phyloP scores from a whole-genome alignment of 2,113 vertebrate genomes.

The Campylomormyrus numenius region DNA sequence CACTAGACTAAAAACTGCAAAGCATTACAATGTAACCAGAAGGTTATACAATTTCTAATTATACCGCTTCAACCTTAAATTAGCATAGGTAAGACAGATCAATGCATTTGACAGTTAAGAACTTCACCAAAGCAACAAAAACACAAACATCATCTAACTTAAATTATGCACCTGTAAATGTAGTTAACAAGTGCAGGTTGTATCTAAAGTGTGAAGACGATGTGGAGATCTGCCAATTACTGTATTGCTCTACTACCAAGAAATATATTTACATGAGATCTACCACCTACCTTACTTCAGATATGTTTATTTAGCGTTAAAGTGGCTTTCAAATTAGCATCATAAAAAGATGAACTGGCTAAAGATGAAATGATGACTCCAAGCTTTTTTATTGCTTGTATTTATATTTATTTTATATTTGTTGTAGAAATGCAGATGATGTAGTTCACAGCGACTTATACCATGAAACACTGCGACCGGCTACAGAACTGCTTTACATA shows the following conservation, averaged over 20 bases:
- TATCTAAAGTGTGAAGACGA: background rate
- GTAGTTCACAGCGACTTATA: background rate
- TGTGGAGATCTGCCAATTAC: conserved; percentile 6
- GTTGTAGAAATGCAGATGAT: background rate
- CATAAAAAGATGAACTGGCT: background rate
- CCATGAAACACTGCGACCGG: background rate
- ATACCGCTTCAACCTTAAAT: background rate
- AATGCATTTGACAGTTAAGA: background rate
- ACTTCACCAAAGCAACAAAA: background rate
- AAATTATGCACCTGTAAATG: background rate
- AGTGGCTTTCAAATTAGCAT: background rate
- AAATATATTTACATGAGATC: background rate
- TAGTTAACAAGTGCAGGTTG: background rate
- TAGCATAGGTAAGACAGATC: background rate
- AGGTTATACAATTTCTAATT: background rate
- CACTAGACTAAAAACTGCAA: background rate
- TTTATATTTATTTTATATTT: background rate
- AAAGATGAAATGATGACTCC: background rate
- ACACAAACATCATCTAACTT: background rate
- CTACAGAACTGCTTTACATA: background rate
- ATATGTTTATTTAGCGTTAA: background rate
- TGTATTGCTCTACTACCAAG: background rate
- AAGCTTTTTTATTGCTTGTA: background rate
- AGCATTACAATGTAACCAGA: background rate
- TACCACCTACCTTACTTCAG: background rate